A percentile compares a stretch with the other conserved stretches of the same genome.
phyloP scores from a whole-genome alignment of 2,797 vertebrate species.

The Xyrichtys novacula region DNA sequence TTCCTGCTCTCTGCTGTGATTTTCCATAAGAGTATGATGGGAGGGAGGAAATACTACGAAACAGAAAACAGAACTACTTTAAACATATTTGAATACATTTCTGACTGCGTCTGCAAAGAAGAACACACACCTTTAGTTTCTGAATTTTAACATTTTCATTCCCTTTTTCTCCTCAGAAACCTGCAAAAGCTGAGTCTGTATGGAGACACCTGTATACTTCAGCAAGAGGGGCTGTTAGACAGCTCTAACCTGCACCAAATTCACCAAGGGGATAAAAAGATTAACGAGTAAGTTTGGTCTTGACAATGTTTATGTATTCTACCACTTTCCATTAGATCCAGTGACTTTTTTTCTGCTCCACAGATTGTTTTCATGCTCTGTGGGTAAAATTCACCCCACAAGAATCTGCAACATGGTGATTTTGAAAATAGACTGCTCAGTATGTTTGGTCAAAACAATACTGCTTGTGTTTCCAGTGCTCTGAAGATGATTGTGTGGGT shows the following conservation, averaged over 20 bases:
- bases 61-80: too few relatives aligned
- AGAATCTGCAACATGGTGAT: neutral
- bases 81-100: neutral
- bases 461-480: too few relatives aligned
- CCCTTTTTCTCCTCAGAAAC: constrained; percentile 84
- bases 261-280: constrained; percentile 95
- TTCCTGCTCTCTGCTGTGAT: neutral
- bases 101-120: too few relatives aligned
- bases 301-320: neutral
- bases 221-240: constrained; percentile 93
- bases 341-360: neutral
- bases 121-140: neutral
- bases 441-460: neutral
- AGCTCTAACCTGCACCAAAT: constrained; percentile 93
- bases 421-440: neutral
- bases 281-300: constrained; percentile 90
- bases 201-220: constrained; percentile 94
- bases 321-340: neutral
- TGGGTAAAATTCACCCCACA: neutral
- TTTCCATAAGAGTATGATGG: neutral
- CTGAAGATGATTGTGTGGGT: too few relatives aligned
- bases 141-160: neutral
- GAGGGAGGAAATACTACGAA: neutral
- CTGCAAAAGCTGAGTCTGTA: constrained; percentile 96
- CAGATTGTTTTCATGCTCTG: neutral